Evolutionary conservation across 1,140 invertebrate species (phyloP), one percentile per base, ranked within the genome.

Genomic region (Eufriesea mexicana): DNA sequence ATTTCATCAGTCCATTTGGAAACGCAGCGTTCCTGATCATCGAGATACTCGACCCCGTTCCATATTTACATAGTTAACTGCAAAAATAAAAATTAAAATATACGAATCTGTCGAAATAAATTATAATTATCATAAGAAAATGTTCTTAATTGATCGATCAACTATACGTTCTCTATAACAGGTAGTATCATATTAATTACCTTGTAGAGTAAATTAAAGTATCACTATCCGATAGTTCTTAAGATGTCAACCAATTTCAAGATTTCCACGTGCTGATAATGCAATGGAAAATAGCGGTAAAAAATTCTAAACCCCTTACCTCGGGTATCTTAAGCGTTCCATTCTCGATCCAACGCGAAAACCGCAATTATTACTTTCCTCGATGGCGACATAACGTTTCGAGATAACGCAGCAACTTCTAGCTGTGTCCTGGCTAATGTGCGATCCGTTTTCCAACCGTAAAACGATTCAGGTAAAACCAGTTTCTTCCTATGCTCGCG

Each of bases 401-500:
- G 10, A 64, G 45, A 57, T 55, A 81, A 81, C 35, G 45, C 51
- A 6, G 28, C 79, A 54, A 51, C 35, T 61, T 25, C 28, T 28
- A 62, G 18, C 49, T 14, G n/a, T 23, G 42, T 71, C 55, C 71
- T 5, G 23, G 42, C 18, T 47, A 81, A 66, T 47, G 70, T 7
- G 47, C 57, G 49, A 75, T 75, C 59, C 47, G 7, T 78, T 78
- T 78, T 45, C 54, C 47, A n/a, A 54, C 25, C 25, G n/a, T 45
- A 23, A 66, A 75, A n/a, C 18, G 79, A 55, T 66, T 64, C 49
- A 75, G 61, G 72, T 55, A 35, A 67, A 76, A 82, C 62, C 62
- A 82, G 73, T 76, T 82, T 35, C 57, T 14, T 67, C 51, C 23
- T 16, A 18, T 12, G 18, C 6, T 18, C 10, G 49, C 35, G 71